A percentile compares a stretch with the other conserved stretches of the same genome.
phyloP scores from a whole-genome alignment of 2,113 vertebrate genomes.

The Psettodes erumei region DNA sequence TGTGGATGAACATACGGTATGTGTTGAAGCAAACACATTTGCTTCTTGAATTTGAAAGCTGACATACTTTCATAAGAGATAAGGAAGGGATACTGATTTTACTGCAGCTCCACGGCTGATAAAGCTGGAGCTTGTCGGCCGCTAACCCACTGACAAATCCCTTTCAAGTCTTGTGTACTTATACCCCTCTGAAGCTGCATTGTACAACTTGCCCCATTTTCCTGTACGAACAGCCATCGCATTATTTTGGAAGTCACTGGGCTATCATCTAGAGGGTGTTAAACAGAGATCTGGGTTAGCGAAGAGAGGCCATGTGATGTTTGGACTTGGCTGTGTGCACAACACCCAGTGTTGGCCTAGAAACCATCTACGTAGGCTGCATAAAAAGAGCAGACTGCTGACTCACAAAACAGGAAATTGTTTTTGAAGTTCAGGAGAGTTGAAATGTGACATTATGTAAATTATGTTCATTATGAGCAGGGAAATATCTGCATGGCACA shows the following conservation, averaged over 20 bases:
- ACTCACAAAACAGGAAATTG: conserved; percentile 3
- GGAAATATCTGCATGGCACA: not conserved
- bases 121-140: not conserved
- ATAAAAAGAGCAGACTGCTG: conserved; percentile 7
- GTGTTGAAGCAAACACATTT: not conserved
- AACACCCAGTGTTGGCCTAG: conserved; percentile 19
- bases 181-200: not conserved
- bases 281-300: conserved; percentile 32
- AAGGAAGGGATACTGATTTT: not conserved
- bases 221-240: conserved; percentile 2
- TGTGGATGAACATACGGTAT: not conserved
- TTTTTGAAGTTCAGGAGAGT: not conserved
- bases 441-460: not conserved
- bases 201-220: conserved; percentile 18
- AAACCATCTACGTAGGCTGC: conserved; percentile 5
- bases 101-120: not conserved
- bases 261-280: conserved; percentile 39
- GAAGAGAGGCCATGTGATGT: conserved; percentile 20
- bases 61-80: not conserved
- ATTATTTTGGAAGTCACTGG: conserved; percentile 54
- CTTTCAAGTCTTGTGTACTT: not conserved
- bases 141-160: conserved; percentile 2
- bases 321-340: conserved; percentile 10
- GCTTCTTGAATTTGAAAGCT: not conserved
- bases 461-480: not conserved